Base-by-base conservation (phyloP, 1,140 invertebrate genomes). In the Aphidius gifuensis region DNA sequence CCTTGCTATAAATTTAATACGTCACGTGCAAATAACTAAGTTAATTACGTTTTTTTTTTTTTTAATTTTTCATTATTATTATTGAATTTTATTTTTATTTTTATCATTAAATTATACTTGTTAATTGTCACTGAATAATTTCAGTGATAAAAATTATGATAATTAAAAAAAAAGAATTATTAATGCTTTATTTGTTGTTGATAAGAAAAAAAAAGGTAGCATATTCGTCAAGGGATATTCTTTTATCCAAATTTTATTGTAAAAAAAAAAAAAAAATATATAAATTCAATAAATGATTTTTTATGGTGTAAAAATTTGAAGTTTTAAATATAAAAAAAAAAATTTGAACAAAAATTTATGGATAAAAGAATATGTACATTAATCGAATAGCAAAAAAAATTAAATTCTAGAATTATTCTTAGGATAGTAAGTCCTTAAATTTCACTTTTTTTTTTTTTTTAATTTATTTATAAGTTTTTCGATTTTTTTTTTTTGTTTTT, bases 1-100 rank as follows among this genome's bases (percentile, higher is more conserved):
- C 55, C 51, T 60, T 55, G 61, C 68, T 72, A 74, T 65, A 70
- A 72, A 71, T 67, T 55, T 40, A 40, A 62, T 70, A 67, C 67
- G 64, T 58, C 66, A 64, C 64, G 65, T 70, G 66, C 71, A 70
- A 69, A 71, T 61, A 63, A 58, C 54, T 48, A 58, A 63, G 53
- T 63, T 55, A 9, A 54, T 5, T 63, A 63, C 48, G 43, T 62
- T 51, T 53, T 38, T 43, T 63, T 44, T 54, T 42, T 59, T 55
- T 39, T 55, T 44, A 38, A 43, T 60, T 60, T 40, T 56, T 62
- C 46, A 11, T n/a, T n/a, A n/a, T n/a, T n/a, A n/a, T n/a, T n/a
- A n/a, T n/a, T n/a, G n/a, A n/a, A n/a, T n/a, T n/a, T 50, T 42
- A 66, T 60, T 64, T 46, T 50, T 54, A 42, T 58, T 39, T 65